Evolutionary conservation across 2,113 vertebrate genomes (phyloP), one percentile per base, ranked within the genome.

Genomic region (Prinia subflava): DNA sequence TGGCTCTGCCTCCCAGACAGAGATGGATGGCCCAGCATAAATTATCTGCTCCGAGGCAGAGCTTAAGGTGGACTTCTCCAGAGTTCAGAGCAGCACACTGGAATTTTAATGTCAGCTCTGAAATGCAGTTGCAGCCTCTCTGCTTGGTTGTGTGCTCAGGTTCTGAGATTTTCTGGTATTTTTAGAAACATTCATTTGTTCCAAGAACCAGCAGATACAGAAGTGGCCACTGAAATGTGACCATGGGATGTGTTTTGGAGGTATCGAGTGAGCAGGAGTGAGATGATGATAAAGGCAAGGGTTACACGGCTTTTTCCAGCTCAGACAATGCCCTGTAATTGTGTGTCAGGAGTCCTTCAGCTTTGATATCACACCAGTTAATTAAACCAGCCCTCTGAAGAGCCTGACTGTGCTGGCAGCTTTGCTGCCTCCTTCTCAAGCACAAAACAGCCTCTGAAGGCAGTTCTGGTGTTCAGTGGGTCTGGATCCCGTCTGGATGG

Each of bases 381-480:
- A 86, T 95, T 93, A 96, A 96, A 93, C 49, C 71, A 16, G 77
- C 46, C 52, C 86, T 95, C 92, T 79, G 70, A 75, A 74, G 17
- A 73, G 37, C 74, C 62, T 83, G 53, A 12, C 50, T 92, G 80
- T 87, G 44, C 90, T 91, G 82, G 42, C 79, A 64, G 87, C 74
- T 94, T 50, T 74, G 59, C 82, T 83, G 65, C 73, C 82, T 91
- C 59, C 1, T 83, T 70, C 71, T 70, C 25, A 28, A 56, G 82
- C 87, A 87, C 70, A 62, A 64, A 91, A 28, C 77, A 47, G 53
- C 47, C 65, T 91, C 81, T 33, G 74, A 79, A 76, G 46, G 74
- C 85, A 93, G 75, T 79, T 63, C 90, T 70, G 1, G 6, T 78
- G 71, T 52, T 89, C 56, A 27, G 41, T 1, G 3, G 65, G 53